Conservation (phyloP, 2,888 invertebrate species). For the Litoditis marina region DNA sequence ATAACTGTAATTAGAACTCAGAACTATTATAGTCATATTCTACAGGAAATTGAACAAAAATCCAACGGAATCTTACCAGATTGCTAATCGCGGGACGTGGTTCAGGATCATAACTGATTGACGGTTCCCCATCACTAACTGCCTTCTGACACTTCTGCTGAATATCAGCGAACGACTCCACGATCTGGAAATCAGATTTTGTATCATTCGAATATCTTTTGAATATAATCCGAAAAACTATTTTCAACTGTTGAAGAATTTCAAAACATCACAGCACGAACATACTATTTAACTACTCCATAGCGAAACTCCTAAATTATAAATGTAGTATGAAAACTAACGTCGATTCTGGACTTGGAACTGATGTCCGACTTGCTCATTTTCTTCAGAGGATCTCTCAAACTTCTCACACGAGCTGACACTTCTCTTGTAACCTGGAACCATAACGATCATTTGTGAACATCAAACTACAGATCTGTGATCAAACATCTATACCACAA, state of each 20-base stretch:
- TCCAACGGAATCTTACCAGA: conserved; percentile 68
- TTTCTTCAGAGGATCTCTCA: conserved; percentile 82
- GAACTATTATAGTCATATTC: too few species aligned
- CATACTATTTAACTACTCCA: too few species aligned
- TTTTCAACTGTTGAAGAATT: neutral
- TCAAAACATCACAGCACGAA: conserved; percentile 1
- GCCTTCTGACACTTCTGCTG: conserved; percentile 78
- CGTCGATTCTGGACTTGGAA: conserved; percentile 74
- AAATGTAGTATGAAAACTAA: conserved; percentile 52
- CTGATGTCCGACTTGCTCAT: conserved; percentile 95
- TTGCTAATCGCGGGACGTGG: conserved; percentile 84
- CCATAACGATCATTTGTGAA: neutral
- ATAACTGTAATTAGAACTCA: too few species aligned
- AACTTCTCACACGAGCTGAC: conserved; percentile 71
- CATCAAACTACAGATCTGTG: too few species aligned
- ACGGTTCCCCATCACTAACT: conserved; percentile 82
- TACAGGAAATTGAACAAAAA: neutral
- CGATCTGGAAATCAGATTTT: conserved; percentile 26
- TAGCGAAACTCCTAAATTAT: neutral
- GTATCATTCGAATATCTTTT: neutral
- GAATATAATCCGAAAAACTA: neutral
- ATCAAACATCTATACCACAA: too few species aligned
- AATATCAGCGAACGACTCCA: conserved; percentile 63
- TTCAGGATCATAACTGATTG: conserved; percentile 77
- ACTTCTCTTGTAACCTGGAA: conserved; percentile 32